Evolutionary conservation across 2,888 invertebrate genomes (phyloP), one percentile per base, ranked within the genome.

Genomic region (Sarcophaga variegata): DNA sequence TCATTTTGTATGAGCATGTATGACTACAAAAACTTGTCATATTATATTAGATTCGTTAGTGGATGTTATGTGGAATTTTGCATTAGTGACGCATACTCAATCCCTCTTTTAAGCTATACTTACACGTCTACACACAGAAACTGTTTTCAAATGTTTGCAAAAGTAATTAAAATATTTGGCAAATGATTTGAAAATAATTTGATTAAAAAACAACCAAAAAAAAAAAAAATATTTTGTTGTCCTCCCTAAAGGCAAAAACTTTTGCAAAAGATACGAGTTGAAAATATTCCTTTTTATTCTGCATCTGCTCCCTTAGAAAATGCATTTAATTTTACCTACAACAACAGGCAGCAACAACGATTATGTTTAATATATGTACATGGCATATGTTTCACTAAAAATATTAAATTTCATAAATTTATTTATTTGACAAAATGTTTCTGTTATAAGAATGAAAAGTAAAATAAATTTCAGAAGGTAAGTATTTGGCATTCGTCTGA

Each of bases 331-430:
- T 37, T 37, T 37, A 37, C 2, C 0, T 2, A 37, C 37, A 37
- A n/a, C 12, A 54, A 10, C 37, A 37, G 8, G 37, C 37, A 37
- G 37, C 37, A 37, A 37, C 37, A 37, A 10, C 37, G 8, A 37
- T 37, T 37, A 10, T 37, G 37, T 37, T 37, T 37, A 37, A 10
- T 6, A 37, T 37, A 27, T 8, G 8, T 8, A 37, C 37, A 37
- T 66, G 8, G 37, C 37, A 37, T 37, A 37, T 37, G 37, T n/a
- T 76, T 12, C 45, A 66, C 25, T 54, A 60, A 72, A 81, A 85
- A 82, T 86, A 76, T 82, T 76, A 76, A 75, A 82, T 82, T 86
- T 86, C 75, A 86, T 86, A 67, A 79, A 63, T 71, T 74, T 70
- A 62, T 82, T 76, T 22, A 79, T 37, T 72, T 37, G 37, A 37